Evolutionary conservation across 2,888 invertebrate species (phyloP), one percentile per base, ranked within the genome.

Genomic region (Pasiphila rectangulata): DNA sequence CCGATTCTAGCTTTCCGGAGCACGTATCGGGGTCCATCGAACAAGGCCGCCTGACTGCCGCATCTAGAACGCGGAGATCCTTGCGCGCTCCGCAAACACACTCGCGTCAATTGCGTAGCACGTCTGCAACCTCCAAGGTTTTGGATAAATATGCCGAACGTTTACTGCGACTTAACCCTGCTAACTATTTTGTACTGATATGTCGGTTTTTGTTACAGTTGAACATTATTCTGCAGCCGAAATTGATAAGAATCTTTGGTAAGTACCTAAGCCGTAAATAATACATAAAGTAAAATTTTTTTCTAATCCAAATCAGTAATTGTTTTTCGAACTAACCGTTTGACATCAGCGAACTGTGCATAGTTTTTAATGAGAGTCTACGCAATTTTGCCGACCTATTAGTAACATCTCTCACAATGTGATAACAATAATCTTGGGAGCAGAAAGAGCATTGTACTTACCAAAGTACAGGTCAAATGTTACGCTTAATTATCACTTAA

Each of bases 1-100:
- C 73, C 63, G 65, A 60, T 70, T 66, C 60, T 51, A 56, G 47
- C 36, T 54, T 71, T 78, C 71, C 75, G 70, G 77, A 74, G 61
- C 72, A 64, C 57, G 9, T 15, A 40, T 32, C 61, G 61, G 54
- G 64, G 62, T 48, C 66, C 57, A 21, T 40, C 37, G 24, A 16
- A 24, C 42, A 17, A 25, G 51, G 35, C 50, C 37, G 43, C 51
- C 51, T 21, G 34, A 42, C 39, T 16, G 10, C 40, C 10, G 24
- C 42, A 43, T 52, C 60, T 58, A 59, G 56, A 50, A 51, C 61
- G 52, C 54, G 39, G 24, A 44, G 56, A 69, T 73, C 72, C 67
- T 72, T 69, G 63, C 62, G 59, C 64, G 64, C 61, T 69, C 60
- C 43, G 54, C 60, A 51, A 61, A 64, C 61, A 43, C 49, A 55